Evolutionary conservation across 2,113 vertebrate genomes (phyloP).

Genomic region (Solea solea): DNA sequence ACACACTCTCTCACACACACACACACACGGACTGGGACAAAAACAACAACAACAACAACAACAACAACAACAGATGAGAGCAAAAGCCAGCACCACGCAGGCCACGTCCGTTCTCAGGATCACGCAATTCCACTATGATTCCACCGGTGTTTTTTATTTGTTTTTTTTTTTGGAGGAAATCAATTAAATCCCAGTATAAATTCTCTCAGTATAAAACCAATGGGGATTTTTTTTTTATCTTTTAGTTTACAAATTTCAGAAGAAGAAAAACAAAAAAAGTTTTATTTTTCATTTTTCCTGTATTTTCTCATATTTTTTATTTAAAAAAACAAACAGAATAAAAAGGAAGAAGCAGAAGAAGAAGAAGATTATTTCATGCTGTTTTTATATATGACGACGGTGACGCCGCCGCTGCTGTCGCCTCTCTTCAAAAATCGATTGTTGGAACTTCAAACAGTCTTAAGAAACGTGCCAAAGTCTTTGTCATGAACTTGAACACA

Average conservation of each 20-base stretch:
- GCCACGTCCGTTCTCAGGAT: conserved; percentile 97
- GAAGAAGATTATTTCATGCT: conserved; percentile 85
- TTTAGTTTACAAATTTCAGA: conserved; percentile 84
- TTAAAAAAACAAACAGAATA: conserved; percentile 72
- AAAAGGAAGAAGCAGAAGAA: conserved; percentile 52
- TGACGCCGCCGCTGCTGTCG: conserved; percentile 82
- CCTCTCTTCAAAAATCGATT: conserved; percentile 92
- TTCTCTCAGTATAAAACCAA: conserved; percentile 81
- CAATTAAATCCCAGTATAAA: conserved; percentile 67
- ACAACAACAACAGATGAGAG: conserved; percentile 80
- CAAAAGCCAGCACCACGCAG: conserved; percentile 83
- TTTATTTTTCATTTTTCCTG: conserved; percentile 85
- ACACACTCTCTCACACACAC: conserved; percentile 37
- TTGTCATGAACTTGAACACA: conserved; percentile 98
- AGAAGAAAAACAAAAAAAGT: conserved; percentile 66
- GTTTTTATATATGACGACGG: conserved; percentile 86
- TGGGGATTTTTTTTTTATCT: conserved; percentile 68
- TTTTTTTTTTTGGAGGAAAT: conserved; percentile 52
- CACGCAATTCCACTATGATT: conserved; percentile 86
- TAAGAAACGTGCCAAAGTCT: conserved; percentile 99
- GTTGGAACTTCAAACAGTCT: conserved; percentile 96
- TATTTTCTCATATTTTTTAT: conserved; percentile 87
- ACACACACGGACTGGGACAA: conserved; percentile 78
- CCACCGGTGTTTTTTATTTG: conserved; percentile 58
- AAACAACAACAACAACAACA: conserved; percentile 70